Conservation (phyloP, 2,888 invertebrate species). For the Apomyelois bistriatella region DNA sequence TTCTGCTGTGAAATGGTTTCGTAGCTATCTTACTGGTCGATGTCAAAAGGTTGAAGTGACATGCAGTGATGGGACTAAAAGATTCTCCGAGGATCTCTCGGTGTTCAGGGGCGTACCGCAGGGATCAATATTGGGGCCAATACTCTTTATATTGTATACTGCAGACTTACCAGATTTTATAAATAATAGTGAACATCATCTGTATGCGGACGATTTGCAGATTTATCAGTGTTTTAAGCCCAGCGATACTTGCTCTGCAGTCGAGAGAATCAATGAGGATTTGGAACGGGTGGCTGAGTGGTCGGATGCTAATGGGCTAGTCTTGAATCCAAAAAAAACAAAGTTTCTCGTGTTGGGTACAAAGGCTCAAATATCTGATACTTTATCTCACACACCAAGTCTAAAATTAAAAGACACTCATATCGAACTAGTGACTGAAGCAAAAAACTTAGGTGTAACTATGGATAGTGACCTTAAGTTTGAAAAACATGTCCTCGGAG, state of each 20-base stretch:
- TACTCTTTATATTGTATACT: slow-evolving; percentile 7
- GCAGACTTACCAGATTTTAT: neutral
- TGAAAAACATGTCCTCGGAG: neutral
- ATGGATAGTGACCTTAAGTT: neutral
- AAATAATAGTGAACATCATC: slow-evolving; percentile 3
- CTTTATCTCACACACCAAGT: neutral
- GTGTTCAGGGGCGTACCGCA: slow-evolving; percentile 5
- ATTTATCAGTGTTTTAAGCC: slow-evolving; percentile 6
- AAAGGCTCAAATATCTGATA: neutral
- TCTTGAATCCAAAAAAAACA: neutral
- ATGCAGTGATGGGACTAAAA: neutral
- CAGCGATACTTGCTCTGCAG: neutral
- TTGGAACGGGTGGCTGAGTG: neutral
- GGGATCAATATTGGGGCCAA: slow-evolving; percentile 11
- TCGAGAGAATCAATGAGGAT: neutral
- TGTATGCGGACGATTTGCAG: slow-evolving; percentile 13
- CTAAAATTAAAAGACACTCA: neutral
- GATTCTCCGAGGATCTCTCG: neutral
- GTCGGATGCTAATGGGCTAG: neutral
- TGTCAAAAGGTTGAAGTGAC: neutral
- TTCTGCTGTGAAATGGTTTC: slow-evolving; percentile 5
- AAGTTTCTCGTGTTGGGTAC: neutral
- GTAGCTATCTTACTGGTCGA: slow-evolving; percentile 1
- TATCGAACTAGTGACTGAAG: slow-evolving; percentile 1
- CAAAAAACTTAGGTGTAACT: slow-evolving; percentile 7